Percentiles rank a stretch among this genome's conserved stretches.
phyloP scores from a whole-genome alignment of 2,113 vertebrate genomes.

The Semicossyphus pulcher region DNA sequence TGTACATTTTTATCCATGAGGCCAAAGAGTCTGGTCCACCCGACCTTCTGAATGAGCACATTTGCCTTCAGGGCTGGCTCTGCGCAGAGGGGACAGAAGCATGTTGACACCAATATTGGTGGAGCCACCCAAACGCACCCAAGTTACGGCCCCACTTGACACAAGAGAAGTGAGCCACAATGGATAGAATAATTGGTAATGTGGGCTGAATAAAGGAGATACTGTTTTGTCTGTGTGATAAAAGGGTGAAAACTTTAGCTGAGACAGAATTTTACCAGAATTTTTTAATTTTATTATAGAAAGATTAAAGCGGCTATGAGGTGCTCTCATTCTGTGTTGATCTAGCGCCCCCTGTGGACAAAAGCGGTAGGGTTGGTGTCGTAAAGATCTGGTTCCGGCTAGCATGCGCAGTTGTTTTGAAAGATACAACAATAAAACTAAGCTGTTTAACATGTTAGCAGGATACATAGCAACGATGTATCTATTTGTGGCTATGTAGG shows the following conservation, averaged over 20 bases:
- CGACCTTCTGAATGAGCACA: slow-evolving; percentile 71
- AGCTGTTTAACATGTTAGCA: too few relatives aligned
- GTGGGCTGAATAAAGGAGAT: neutral
- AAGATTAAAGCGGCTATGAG: too few relatives aligned
- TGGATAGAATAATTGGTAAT: slow-evolving; percentile 16
- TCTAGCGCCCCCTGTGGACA: too few relatives aligned
- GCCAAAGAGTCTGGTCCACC: slow-evolving; percentile 62
- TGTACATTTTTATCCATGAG: slow-evolving; percentile 54
- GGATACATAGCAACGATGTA: too few relatives aligned
- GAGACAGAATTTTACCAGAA: neutral
- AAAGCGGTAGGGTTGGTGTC: too few relatives aligned
- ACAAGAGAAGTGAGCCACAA: slow-evolving; percentile 49
- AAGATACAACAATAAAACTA: too few relatives aligned
- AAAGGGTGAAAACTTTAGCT: slow-evolving; percentile 10
- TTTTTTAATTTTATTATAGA: too few relatives aligned
- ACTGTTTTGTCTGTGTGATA: neutral
- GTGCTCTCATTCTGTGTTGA: too few relatives aligned
- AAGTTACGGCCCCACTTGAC: slow-evolving; percentile 77
- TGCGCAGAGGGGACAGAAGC: slow-evolving; percentile 62
- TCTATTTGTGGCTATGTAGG: too few relatives aligned
- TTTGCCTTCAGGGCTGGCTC: slow-evolving; percentile 69
- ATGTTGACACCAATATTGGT: slow-evolving; percentile 62
- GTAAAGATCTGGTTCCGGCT: too few relatives aligned
- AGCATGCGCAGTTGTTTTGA: too few relatives aligned
- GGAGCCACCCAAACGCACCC: slow-evolving; percentile 56